Base-by-base conservation (phyloP, 2,113 vertebrate genomes). In the Holacanthus passer region DNA sequence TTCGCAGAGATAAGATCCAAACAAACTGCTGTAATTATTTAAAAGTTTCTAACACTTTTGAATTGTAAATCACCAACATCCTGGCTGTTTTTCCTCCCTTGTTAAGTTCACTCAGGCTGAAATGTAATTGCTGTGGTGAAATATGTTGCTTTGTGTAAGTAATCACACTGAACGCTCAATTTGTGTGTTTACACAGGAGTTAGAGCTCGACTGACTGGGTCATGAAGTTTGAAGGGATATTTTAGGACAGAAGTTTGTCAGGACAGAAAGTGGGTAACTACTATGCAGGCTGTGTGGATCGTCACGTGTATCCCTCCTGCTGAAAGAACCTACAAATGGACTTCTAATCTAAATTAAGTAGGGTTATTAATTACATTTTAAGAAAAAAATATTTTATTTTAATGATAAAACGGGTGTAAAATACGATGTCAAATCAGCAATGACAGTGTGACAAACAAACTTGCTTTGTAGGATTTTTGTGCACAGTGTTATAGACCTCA, bases 81-180 rank as follows among this genome's bases (percentile, higher is more conserved):
- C 62, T 76, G 71, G 32, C n/a, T 79, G 53, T 62, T 87, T 84
- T 82, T 83, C n/a, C 67, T 63, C 65, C 37, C 67, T 82, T 53
- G 60, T 74, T 83, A 82, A 66, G 78, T 73, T 87, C 74, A 82
- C 77, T 84, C 50, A 73, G 67, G 60, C 83, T 68, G 87, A 89
- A 90, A 89, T 82, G 52, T 66, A 87, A 87, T 88, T 87, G 75
- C 64, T 8, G 3, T n/a, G 45, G 60, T 76, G 62, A 89, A 90
- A 89, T 83, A 66, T 82, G 81, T 78, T 29, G 60, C 79, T 83
- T 85, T 72, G 79, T 85, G 79, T 73, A 52, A 79, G 84, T 83
- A 85, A 90, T 90, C 73, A 70, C 66, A 66, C 58, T 87, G 77
- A 90, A 88, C 81, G 83, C 70, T 53, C 65, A 63, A 52, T 76